Base-by-base conservation (phyloP, 2,888 invertebrate species). In the Boloria selene region DNA sequence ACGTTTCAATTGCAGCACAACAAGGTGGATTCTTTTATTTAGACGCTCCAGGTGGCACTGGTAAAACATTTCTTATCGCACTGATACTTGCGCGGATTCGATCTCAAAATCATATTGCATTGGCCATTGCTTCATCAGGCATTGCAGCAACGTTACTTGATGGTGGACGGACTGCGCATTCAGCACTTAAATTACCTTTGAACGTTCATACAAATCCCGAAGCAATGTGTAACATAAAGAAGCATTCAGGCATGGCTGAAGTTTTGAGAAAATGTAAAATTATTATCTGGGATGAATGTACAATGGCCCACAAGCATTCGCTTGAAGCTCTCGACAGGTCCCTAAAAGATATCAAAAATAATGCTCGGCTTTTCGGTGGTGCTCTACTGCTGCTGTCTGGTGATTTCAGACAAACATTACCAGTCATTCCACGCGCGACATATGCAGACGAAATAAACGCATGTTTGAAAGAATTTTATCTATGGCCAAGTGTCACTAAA, bases 161-260 rank as follows among this genome's bases (percentile, higher is more conserved):
- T 68, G 69, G 72, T 26, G 66, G 72, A 13, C 49, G 71, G 63
- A 70, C 70, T 50, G 69, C 69, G 2, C 72, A 71, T 71, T 72
- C 72, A 66, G 61, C 44, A 64, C 51, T 73, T 52, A 68, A 74
- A 56, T 49, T 73, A 53, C 72, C 71, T 61, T 31, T 76, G 56
- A 72, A 76, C 61, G 67, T 76, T 70, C 69, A 73, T 50, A 73
- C 71, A 70, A 74, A 74, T 22, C 67, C 69, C 38, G 68, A 73
- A 38, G 72, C 74, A 75, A 59, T 74, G 58, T 79, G 77, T 65
- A 75, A 79, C 69, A 73, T 75, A 31, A 73, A 73, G 62, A 77
- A 75, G 68, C 53, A 72, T 69, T 64, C 61, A 64, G 58, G 67
- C 68, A 53, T 53, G 5, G 31, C 31, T 14, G 3, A 4, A 14